Base-by-base conservation (phyloP, 2,888 invertebrate genomes). In the Biston stratarius region DNA sequence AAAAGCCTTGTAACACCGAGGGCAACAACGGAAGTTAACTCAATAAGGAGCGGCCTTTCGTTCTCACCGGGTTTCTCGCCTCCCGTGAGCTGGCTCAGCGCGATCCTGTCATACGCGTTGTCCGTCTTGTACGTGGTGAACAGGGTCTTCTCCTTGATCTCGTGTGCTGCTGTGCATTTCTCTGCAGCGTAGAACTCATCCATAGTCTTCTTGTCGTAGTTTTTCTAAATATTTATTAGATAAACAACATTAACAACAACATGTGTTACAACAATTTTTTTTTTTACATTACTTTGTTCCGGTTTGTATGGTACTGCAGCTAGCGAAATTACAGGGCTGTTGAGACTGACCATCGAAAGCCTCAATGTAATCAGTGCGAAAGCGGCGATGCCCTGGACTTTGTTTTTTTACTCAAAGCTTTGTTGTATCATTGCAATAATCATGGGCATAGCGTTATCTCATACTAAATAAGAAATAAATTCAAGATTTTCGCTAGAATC, bases 21-120 rank as follows among this genome's bases (percentile, higher is more conserved):
- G n/a, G 10, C n/a, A 45, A 45, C 7, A 14, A 6, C 45, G 14
- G 7, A 45, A 45, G 45, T 45, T n/a, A n/a, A n/a, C n/a, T n/a
- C 5, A 45, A 14, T 45, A n/a, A 14, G 14, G 5, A 38, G 38
- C 38, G 38, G 6, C 38, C 2, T 5, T 45, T 45, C n/a, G 14
- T 6, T 45, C 70, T 78, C 49, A 92, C 92, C 90, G 24, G 88
- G 88, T 64, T 73, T 85, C 0, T 89, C 87, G 1, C 91, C 92
- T 14, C 75, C 84, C 11, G 90, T 91, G 9, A 91, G 84, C 67
- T 94, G 93, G 51, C 92, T 92, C 0, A 91, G 74, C 0, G 93
- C 92, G 33, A 86, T 77, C 55, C 90, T 84, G 59, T 94, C 93
- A 62, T 82, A 94, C 0, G 86, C 89, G 49, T 92, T 92, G 61